A percentile compares a stretch with the other conserved stretches of the same genome.
Conservation (phyloP, 2,888 invertebrate species). For the Callimorpha dominula region DNA sequence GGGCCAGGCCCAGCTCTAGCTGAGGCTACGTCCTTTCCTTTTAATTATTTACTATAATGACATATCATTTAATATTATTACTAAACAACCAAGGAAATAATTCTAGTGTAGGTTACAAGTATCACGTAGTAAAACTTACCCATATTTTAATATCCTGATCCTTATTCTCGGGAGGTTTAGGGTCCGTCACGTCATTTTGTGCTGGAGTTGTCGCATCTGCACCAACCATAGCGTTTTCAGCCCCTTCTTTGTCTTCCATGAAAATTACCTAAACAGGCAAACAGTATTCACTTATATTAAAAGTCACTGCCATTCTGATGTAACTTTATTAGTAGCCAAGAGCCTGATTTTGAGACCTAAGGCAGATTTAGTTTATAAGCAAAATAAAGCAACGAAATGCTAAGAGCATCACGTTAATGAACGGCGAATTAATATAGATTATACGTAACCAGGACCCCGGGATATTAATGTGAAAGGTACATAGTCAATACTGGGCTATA, state of each 20-base stretch:
- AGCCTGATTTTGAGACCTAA: neutral
- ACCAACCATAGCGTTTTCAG: slow-evolving; percentile 75
- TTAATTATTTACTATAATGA: neutral
- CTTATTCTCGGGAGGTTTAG: slow-evolving; percentile 57
- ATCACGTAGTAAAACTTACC: slow-evolving; percentile 51
- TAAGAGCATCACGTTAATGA: neutral
- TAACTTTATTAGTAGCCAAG: neutral
- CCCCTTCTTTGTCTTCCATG: slow-evolving; percentile 81
- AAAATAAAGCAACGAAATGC: neutral
- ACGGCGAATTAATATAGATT: neutral
- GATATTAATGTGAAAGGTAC: neutral
- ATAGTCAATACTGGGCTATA: neutral
- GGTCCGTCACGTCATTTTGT: slow-evolving; percentile 43
- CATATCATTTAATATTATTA: neutral
- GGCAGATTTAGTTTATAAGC: neutral
- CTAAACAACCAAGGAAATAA: neutral
- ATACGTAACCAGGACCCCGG: neutral
- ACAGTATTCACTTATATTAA: neutral
- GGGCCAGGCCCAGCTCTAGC: no score
- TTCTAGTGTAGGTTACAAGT: neutral
- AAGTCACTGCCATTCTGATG: neutral
- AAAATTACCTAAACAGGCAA: slow-evolving; percentile 77
- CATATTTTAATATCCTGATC: slow-evolving; percentile 69
- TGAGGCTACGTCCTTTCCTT: no score
- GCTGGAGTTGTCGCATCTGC: slow-evolving; percentile 60